Conservation (phyloP, 1,140 invertebrate species). For the Geopemphigus sp. region DNA sequence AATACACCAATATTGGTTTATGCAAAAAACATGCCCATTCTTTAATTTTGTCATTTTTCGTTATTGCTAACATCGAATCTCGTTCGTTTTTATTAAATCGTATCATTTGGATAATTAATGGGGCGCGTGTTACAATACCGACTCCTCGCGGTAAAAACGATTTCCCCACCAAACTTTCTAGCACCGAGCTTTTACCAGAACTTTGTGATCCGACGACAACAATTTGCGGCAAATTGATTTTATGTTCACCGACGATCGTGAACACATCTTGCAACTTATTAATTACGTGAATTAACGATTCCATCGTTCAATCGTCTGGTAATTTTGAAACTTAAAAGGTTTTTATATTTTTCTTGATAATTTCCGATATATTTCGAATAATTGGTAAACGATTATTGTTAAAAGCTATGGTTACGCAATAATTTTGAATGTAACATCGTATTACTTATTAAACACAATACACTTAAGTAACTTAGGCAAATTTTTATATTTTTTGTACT, state of each 20-base stretch:
- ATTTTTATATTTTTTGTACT: no score
- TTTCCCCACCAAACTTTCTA: constrained; percentile 52
- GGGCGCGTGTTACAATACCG: constrained; percentile 52
- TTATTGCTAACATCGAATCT: constrained; percentile 55
- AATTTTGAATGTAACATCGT: no score
- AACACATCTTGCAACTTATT: constrained; percentile 53
- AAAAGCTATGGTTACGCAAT: no score
- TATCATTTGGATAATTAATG: constrained; percentile 51
- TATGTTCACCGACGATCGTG: constrained; percentile 37
- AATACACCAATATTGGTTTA: constrained; percentile 66
- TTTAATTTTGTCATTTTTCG: constrained; percentile 68
- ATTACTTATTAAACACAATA: no score
- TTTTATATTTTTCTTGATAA: no score
- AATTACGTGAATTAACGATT: constrained; percentile 50
- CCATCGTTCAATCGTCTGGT: constrained; percentile 43
- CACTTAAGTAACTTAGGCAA: no score
- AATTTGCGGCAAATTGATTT: constrained; percentile 51
- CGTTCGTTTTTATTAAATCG: constrained; percentile 27
- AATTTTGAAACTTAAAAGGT: no score
- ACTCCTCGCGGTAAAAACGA: constrained; percentile 52
- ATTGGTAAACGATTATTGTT: no score
- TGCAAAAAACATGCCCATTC: constrained; percentile 75
- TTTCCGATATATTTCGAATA: no score
- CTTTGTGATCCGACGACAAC: constrained; percentile 56
- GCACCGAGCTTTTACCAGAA: constrained; percentile 53